Evolutionary conservation across 92 coral and sea anemone genomes (phyloP).

Genomic region (Diadumene lineata): DNA sequence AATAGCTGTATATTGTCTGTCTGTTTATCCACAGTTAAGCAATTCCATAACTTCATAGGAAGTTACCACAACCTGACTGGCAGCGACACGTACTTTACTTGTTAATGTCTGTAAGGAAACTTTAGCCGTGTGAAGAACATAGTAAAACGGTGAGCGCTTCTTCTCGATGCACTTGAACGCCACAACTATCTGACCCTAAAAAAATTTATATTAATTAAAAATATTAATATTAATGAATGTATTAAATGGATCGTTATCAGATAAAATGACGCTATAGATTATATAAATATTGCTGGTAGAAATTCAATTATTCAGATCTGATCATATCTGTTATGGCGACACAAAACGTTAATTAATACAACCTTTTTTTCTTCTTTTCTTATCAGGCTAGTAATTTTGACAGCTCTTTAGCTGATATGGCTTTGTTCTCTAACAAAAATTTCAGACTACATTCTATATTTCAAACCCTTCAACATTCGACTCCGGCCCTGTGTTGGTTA

Average conservation of each 20-base stretch:
- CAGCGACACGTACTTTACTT: not conserved
- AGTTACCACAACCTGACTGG: not conserved
- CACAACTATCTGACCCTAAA: conserved; percentile 54
- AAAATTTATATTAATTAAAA: not conserved
- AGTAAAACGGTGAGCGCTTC: conserved; percentile 48
- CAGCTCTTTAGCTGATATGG: too few relatives aligned
- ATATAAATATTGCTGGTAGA: not conserved
- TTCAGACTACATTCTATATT: too few relatives aligned
- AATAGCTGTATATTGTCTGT: too few relatives aligned
- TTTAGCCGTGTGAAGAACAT: conserved; percentile 19
- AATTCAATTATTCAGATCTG: too few relatives aligned
- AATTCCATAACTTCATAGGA: conserved; percentile 30
- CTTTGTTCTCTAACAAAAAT: too few relatives aligned
- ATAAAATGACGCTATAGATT: not conserved
- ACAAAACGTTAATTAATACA: not conserved
- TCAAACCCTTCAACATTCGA: too few relatives aligned
- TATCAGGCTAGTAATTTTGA: too few relatives aligned
- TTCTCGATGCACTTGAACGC: conserved; percentile 73
- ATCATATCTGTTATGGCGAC: not conserved
- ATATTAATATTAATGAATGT: not conserved
- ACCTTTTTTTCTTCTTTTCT: too few relatives aligned
- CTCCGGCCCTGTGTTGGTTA: too few relatives aligned
- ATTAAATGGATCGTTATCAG: not conserved
- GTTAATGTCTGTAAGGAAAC: conserved; percentile 18
- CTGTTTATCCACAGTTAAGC: conserved; percentile 33